Base-by-base conservation (phyloP, 2,888 invertebrate species). In the Choreutis nemorana region DNA sequence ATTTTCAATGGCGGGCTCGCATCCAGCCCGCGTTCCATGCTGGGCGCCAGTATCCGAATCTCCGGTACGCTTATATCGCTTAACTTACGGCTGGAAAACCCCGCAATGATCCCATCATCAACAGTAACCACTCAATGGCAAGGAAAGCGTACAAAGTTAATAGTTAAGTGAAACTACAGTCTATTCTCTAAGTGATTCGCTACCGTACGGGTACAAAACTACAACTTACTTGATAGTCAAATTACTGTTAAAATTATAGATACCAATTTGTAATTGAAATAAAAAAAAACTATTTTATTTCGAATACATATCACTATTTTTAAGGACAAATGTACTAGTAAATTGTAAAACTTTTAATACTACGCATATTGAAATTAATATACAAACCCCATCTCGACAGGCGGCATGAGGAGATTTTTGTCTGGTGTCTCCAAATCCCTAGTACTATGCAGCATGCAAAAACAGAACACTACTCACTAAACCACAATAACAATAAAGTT, bases 11-110 rank as follows among this genome's bases (percentile, higher is more conserved):
- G 45, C 50, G 73, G 52, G 51, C 80, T 61, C 49, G 63, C 66
- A 72, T 90, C 89, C 75, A 89, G 82, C 52, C 89, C 89, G 55
- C 87, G 83, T 80, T 90, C 90, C 83, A 89, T 80, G 68, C 90
- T 90, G 50, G 90, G 88, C 61, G 89, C 89, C 82, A 90, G 80
- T 55, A 91, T 87, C 57, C 90, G 87, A 60, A 91, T 90, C 83
- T 89, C 89, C 43, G 90, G 90, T 47, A 89, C 84, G 72, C 86
- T 83, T 83, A 87, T 82, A 65, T 86, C 83, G 81, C 85, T 86
- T 82, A 83, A 81, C 79, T 85, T 86, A 79, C 83, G 84, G 81
- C 84, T 85, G 79, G 49, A 65, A 65, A 68, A 42, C 61, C 48
- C 55, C 45, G 48, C 13, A 2, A 23, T 11, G 23, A 12, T 9